Base-by-base conservation (phyloP, 2,113 vertebrate genomes). In the Toxotes chatareus region DNA sequence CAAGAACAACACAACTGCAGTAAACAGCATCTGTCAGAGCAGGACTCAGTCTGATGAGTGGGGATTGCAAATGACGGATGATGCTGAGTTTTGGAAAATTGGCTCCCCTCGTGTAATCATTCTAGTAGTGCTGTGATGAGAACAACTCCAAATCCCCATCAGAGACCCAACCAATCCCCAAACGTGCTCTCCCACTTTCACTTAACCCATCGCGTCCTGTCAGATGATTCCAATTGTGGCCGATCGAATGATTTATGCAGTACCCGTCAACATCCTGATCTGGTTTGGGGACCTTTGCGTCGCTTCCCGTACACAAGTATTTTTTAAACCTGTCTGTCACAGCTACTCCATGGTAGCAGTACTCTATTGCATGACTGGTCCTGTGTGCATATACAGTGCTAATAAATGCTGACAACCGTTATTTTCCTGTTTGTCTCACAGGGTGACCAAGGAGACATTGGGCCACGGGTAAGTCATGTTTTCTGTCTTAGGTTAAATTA, bases 401-500 rank as follows among this genome's bases (percentile, higher is more conserved):
- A 88, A 80, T 79, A 86, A 66, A 34, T 59, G 21, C 89, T 92
- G 76, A 91, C 83, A 86, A 68, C 53, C 55, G 46, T 72, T 92
- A 34, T 85, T 85, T 93, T 84, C 77, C 51, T 88, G 70, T 88
- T 83, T 93, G 77, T 85, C 70, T 86, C 69, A 0, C 92, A 99
- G 97, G 97, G 97, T 84, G 96, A 97, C 90, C 95, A 96, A 80
- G 97, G 97, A 92, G 96, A 98, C 85, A 53, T 95, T 0, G 97
- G 97, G 68, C 97, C 97, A 0, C 92, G 96, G 96, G 97, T 99
- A 91, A 96, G 97, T 91, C 80, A 23, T 72, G 6, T 53, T 73
- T 79, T 62, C 34, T 67, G 23, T 62, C 34, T 65, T 75, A 46
- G 60, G 23, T 62, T 31, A 79, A 47, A 65, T 11, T 1, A 57